A percentile compares a stretch with the other conserved stretches of the same genome.
These are phyloP conservation scores for Chrysolina americana DNA, from an alignment of 2,888 invertebrate genomes.

Conservation along the genomic window DNA sequence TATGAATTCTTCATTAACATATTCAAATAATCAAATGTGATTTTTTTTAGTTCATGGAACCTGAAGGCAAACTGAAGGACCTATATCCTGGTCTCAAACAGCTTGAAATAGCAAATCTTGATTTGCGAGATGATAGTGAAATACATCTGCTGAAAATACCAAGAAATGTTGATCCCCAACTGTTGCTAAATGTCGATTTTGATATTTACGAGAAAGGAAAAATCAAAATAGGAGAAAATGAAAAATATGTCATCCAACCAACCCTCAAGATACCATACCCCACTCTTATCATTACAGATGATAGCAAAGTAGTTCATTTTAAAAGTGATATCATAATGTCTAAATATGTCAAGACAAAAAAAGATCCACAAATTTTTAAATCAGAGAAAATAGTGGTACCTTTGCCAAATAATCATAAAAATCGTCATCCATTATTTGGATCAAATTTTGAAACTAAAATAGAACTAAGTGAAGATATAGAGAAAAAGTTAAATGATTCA, in stretches of 20 bases:
- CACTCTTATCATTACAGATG: constrained; percentile 41
- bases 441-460: constrained; percentile 57
- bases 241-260: constrained; percentile 53
- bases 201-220: constrained; percentile 51
- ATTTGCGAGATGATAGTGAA: constrained; percentile 43
- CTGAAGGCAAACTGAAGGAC: constrained; percentile 34
- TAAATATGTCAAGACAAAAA: constrained; percentile 52
- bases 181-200: constrained; percentile 46
- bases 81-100: constrained; percentile 37
- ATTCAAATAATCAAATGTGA: too few species aligned
- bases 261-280: constrained; percentile 44
- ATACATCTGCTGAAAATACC: constrained; percentile 53
- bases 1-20: too few species aligned
- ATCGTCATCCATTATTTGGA: constrained; percentile 63
- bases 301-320: constrained; percentile 50
- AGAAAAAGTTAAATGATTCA: constrained; percentile 53
- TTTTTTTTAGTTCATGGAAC: constrained; percentile 24
- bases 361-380: constrained; percentile 35
- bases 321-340: constrained; percentile 52
- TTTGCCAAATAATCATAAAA: constrained; percentile 57
- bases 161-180: constrained; percentile 52
- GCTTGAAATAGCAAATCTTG: constrained; percentile 23
- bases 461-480: constrained; percentile 55
- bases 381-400: constrained; percentile 46
- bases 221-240: constrained; percentile 52